These are phyloP conservation scores for Characodon lateralis DNA, from an alignment of 2,797 vertebrate genomes.

Conservation along the genomic window DNA sequence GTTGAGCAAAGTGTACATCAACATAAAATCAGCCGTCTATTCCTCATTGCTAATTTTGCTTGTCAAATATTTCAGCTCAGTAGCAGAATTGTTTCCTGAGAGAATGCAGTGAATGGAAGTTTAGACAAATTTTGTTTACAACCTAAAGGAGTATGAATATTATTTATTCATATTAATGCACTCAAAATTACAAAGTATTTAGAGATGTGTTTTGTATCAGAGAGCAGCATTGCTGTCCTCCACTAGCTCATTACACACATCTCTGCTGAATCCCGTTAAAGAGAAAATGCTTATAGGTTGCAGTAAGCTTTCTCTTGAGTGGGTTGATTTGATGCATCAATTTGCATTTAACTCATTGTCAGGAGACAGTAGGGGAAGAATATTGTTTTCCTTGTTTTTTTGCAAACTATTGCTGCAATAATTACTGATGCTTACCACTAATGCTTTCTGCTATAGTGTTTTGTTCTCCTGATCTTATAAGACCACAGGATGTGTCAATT, in stretches of 20 bases:
- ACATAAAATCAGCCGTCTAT: neutral
- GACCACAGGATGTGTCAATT: constrained; percentile 37
- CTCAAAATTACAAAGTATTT: constrained; percentile 29
- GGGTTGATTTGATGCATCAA: constrained; percentile 33
- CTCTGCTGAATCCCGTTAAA: constrained; percentile 18
- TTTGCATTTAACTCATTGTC: constrained; percentile 42
- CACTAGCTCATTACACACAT: constrained; percentile 1
- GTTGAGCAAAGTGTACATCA: neutral
- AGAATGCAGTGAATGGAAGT: constrained; percentile 8
- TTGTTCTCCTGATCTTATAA: constrained; percentile 28
- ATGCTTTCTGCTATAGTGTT: neutral
- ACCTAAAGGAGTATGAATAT: constrained; percentile 18
- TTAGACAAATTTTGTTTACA: constrained; percentile 28
- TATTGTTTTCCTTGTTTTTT: constrained; percentile 19
- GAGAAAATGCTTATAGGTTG: neutral
- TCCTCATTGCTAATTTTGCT: neutral
- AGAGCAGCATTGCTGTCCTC: neutral
- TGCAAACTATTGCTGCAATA: constrained; percentile 31
- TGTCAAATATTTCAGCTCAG: no score
- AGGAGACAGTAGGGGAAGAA: constrained; percentile 1
- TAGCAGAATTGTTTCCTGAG: no score
- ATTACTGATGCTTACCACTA: constrained; percentile 32
- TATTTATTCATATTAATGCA: constrained; percentile 42
- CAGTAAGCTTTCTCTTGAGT: constrained; percentile 39
- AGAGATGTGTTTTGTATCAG: constrained; percentile 27